Evolutionary conservation across 37 sponge, comb jelly and placozoan species (phyloP), one percentile per base, ranked within the genome.

Genomic region (Haliclona indistincta): DNA sequence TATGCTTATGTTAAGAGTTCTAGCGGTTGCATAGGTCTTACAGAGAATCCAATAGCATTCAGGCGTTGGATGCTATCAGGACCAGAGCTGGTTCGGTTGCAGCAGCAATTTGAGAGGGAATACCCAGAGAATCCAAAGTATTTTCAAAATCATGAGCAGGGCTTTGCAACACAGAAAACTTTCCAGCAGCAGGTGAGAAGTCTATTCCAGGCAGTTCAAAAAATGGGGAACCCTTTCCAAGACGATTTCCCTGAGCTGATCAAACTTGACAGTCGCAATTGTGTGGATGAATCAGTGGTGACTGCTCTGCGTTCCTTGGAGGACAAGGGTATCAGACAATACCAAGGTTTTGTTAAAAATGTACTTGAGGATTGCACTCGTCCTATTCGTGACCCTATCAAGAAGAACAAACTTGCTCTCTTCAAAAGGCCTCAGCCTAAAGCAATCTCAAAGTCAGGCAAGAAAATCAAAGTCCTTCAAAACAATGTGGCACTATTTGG

Each of bases 191-290:
- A 49, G 17, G 53, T 49, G n/a, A n/a, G n/a, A n/a, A n/a, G n/a
- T n/a, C n/a, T n/a, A n/a, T n/a, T n/a, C n/a, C n/a, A n/a, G n/a
- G 13, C 53, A n/a, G n/a, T n/a, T 23, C 11, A 34, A 11, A 51
- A 75, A 8, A 73, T 62, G 76, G 64, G 76, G 2, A 60, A 62
- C 43, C 76, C 76, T 40, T 75, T 75, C 39, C 49, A 40, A 7
- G 37, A 73, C 40, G 76, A 61, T 62, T 25, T 30, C 62, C 49
- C 76, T 36, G 78, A 77, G 28, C 32, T 65, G 51, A 37, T 77
- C 33, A 43, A 1, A 0, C 29, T 77, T 29, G 54, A 49, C 25
- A 69, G 3, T 17, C 43, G 54, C 32, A 28, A 77, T 77, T 51
- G 17, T 64, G 36, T 77, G 8, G 64, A 64, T 77, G 67, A 77